A percentile compares a stretch with the other conserved stretches of the same genome.
Evolutionary conservation across 35 echinoderm and acorn worm species (phyloP).

Genomic region (Holothuria glaberrima): DNA sequence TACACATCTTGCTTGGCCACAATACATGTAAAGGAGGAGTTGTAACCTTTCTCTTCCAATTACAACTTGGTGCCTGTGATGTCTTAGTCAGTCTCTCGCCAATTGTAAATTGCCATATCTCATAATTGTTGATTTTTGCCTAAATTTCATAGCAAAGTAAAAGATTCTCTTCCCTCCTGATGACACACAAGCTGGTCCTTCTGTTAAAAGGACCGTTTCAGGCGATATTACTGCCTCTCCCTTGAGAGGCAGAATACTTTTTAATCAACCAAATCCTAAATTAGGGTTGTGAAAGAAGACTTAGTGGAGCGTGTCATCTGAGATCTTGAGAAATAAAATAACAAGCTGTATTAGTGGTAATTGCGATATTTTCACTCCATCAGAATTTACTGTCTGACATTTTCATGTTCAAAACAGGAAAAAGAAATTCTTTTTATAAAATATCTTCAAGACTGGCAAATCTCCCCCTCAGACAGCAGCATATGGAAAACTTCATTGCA

Average conservation of each 20-base stretch:
- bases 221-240: conserved; percentile 33
- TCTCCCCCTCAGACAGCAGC: no score
- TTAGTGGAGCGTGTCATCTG: conserved; percentile 23
- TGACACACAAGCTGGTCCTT: conserved; percentile 53
- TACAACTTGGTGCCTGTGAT: conserved; percentile 9
- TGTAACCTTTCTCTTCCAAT: conserved; percentile 34
- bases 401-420: no score
- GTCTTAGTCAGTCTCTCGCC: conserved; percentile 18
- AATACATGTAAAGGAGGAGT: not conserved
- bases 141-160: conserved; percentile 9
- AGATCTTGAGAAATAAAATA: conserved; percentile 1
- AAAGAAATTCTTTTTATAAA: no score
- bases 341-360: conserved; percentile 22
- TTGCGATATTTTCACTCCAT: conserved; percentile 38
- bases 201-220: conserved; percentile 2
- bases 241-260: conserved; percentile 36
- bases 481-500: no score
- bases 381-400: conserved; percentile 2
- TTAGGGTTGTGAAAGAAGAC: conserved; percentile 9
- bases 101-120: conserved; percentile 53
- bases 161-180: conserved; percentile 1
- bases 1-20: not conserved
- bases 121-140: conserved; percentile 52
- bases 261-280: conserved; percentile 63
- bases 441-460: no score